phyloP scores from a whole-genome alignment of 2,113 vertebrate species.

The Nycticryphes semicollaris region DNA sequence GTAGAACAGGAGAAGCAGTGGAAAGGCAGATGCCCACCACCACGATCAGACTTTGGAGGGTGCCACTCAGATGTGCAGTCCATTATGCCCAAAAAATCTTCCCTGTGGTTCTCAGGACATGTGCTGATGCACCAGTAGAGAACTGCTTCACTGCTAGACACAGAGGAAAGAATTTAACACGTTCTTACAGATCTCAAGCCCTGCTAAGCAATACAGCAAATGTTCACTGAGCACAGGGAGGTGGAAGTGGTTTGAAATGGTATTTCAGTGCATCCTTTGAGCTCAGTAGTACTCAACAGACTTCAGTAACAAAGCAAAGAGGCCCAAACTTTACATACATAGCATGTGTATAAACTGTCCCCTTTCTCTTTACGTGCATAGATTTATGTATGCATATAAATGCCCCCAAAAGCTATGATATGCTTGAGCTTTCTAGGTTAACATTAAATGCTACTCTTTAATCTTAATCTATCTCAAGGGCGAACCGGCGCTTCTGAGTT shows the following conservation, averaged over 20 bases:
- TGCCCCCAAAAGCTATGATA: not conserved
- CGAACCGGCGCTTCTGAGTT: not conserved
- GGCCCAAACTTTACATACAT: not conserved
- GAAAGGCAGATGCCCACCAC: not conserved
- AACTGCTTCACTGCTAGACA: not conserved
- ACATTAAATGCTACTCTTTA: not conserved
- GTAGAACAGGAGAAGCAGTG: fast-evolving
- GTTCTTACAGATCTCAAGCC: not conserved
- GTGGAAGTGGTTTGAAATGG: not conserved
- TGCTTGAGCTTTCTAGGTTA: not conserved
- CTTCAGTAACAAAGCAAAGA: not conserved
- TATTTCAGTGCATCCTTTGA: not conserved
- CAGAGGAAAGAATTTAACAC: not conserved
- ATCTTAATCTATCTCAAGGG: not conserved
- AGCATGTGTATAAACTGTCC: not conserved
- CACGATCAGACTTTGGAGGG: not conserved
- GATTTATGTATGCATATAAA: not conserved
- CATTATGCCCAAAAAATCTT: not conserved
- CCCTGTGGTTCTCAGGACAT: not conserved
- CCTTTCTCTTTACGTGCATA: not conserved
- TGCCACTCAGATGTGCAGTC: fast-evolving
- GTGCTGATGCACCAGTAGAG: not conserved
- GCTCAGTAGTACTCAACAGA: not conserved
- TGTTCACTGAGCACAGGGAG: not conserved
- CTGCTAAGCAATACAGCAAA: not conserved